Conservation (phyloP, 2,797 vertebrate species). For the Hydrolagus colliei region DNA sequence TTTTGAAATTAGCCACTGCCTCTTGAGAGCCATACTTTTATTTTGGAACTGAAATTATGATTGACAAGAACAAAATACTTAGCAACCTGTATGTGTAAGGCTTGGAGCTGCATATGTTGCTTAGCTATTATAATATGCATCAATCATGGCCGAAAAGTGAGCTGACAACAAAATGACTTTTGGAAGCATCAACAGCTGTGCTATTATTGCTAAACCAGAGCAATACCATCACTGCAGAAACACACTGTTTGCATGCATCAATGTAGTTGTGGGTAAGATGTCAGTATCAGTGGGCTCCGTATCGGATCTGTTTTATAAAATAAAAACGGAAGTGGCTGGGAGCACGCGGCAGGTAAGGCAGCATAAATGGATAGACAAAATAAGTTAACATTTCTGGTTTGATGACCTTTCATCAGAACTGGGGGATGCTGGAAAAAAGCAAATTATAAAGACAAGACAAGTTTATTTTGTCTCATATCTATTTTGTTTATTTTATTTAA, state of each 20-base stretch:
- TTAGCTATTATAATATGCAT: not conserved
- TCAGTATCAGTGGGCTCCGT: too few species aligned
- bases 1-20: not conserved
- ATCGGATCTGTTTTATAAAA: not conserved
- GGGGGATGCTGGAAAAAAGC: too few species aligned
- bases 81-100: not conserved
- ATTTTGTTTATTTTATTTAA: too few species aligned
- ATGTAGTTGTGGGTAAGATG: not conserved
- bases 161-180: not conserved
- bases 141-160: not conserved
- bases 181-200: not conserved
- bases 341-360: not conserved
- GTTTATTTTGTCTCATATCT: too few species aligned
- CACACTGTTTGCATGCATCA: not conserved
- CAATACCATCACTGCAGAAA: too few species aligned
- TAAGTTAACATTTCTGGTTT: not conserved
- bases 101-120: not conserved
- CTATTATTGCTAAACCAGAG: not conserved
- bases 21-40: not conserved
- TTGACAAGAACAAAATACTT: not conserved
- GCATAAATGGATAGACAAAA: too few species aligned
- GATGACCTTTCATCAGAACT: too few species aligned
- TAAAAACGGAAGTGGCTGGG: not conserved
- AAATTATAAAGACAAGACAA: too few species aligned
- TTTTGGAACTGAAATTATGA: conserved; percentile 6